phyloP scores from a whole-genome alignment of 2,888 invertebrate genomes.

The Anaspis maculata region DNA sequence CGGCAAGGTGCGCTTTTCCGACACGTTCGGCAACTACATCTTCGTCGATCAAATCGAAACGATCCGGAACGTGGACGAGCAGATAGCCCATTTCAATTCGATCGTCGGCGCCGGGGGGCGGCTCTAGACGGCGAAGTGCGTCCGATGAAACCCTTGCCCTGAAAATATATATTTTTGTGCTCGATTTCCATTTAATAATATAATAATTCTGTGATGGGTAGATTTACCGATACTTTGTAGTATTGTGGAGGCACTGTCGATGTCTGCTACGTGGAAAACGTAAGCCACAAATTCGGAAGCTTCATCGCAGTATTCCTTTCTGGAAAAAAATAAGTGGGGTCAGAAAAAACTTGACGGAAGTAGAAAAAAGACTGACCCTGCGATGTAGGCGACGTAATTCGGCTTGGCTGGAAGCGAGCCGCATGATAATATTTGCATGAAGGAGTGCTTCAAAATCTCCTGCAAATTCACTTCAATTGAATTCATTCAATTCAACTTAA shows the following conservation, averaged over 20 bases:
- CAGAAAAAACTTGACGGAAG: not conserved
- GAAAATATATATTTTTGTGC: too few relatives aligned
- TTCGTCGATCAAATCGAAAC: too few relatives aligned
- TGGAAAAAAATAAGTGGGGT: constrained; percentile 25
- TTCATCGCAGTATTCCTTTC: constrained; percentile 43
- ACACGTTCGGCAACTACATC: too few relatives aligned
- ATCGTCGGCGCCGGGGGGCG: too few relatives aligned
- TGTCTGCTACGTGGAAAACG: constrained; percentile 41
- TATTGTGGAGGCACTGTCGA: constrained; percentile 41
- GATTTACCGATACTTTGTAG: constrained; percentile 45
- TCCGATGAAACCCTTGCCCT: constrained; percentile 48
- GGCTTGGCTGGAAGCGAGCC: constrained; percentile 48
- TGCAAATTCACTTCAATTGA: too few relatives aligned
- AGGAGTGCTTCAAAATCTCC: constrained; percentile 51
- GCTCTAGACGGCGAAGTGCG: constrained; percentile 46
- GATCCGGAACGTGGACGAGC: too few relatives aligned
- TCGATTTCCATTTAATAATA: too few relatives aligned
- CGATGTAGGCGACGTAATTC: constrained; percentile 53
- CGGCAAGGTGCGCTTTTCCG: too few relatives aligned
- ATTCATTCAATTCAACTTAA: too few relatives aligned
- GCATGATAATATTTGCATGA: constrained; percentile 59
- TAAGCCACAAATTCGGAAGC: constrained; percentile 44
- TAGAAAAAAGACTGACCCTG: constrained; percentile 42
- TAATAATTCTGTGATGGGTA: too few relatives aligned
- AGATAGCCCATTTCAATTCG: too few relatives aligned